These are phyloP conservation scores for Phymatocera aterrima DNA, from an alignment of 2,888 invertebrate genomes.

Conservation along the genomic window DNA sequence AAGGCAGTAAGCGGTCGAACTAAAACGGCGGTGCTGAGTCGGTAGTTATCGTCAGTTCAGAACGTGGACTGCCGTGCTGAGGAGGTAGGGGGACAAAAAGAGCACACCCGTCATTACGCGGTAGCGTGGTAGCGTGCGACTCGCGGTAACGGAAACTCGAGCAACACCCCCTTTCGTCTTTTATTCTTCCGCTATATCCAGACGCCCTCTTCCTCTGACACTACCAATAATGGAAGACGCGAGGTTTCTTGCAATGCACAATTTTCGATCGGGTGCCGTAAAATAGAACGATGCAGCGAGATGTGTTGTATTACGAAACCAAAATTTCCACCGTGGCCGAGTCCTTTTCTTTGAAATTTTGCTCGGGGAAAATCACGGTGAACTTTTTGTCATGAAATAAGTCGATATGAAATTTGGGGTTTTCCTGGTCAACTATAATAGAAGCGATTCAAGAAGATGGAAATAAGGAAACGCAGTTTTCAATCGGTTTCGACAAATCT, in stretches of 20 bases:
- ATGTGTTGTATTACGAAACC: too few relatives aligned
- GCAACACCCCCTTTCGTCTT: slow-evolving; percentile 42
- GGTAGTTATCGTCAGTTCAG: slow-evolving; percentile 47
- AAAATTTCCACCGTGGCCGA: too few relatives aligned
- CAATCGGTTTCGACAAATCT: too few relatives aligned
- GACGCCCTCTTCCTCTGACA: slow-evolving; percentile 25
- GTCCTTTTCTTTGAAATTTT: too few relatives aligned
- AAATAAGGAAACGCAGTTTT: too few relatives aligned
- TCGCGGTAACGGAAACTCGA: slow-evolving; percentile 48
- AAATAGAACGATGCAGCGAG: too few relatives aligned
- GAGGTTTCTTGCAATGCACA: neutral
- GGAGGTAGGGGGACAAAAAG: slow-evolving; percentile 49
- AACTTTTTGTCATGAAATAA: too few relatives aligned
- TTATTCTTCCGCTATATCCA: slow-evolving; percentile 17
- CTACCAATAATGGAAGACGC: slow-evolving; percentile 33
- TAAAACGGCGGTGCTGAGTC: slow-evolving; percentile 37
- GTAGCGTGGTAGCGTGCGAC: slow-evolving; percentile 57
- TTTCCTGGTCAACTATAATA: too few relatives aligned
- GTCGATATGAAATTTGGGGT: too few relatives aligned
- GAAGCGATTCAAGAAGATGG: too few relatives aligned
- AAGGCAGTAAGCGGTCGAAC: slow-evolving; percentile 33
- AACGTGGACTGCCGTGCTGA: too few relatives aligned
- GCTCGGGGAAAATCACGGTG: too few relatives aligned
- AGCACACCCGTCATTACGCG: slow-evolving; percentile 56
- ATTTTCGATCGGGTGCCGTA: slow-evolving; percentile 25